Conservation (phyloP, 2,888 invertebrate species). For the Galerucella nymphaeae region DNA sequence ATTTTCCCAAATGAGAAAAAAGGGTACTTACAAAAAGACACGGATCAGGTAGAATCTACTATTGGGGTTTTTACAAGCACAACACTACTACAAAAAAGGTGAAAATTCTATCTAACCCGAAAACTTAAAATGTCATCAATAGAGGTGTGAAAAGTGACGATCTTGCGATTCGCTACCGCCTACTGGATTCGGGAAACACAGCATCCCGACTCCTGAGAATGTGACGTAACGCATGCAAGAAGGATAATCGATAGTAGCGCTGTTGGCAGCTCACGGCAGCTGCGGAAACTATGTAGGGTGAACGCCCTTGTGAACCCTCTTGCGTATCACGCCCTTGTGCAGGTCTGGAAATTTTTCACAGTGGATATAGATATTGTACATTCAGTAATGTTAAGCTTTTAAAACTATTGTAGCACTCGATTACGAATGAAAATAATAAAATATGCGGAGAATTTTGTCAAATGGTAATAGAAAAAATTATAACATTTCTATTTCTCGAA, state of each 20-base stretch:
- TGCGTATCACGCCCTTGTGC: slow-evolving; percentile 47
- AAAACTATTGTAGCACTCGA: background rate
- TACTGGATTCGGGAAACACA: slow-evolving; percentile 59
- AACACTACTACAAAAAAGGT: slow-evolving; percentile 38
- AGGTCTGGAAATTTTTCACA: slow-evolving; percentile 29
- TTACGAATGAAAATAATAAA: too few relatives aligned
- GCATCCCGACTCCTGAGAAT: slow-evolving; percentile 55
- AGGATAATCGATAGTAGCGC: slow-evolving; percentile 65
- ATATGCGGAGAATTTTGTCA: too few relatives aligned
- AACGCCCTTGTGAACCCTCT: slow-evolving; percentile 59
- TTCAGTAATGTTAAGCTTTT: background rate
- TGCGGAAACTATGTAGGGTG: slow-evolving; percentile 60
- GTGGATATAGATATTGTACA: background rate
- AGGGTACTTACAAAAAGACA: slow-evolving; percentile 43
- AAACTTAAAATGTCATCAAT: slow-evolving; percentile 33
- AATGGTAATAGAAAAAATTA: too few relatives aligned
- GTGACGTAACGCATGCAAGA: slow-evolving; percentile 62
- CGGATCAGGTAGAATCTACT: slow-evolving; percentile 35
- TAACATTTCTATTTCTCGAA: too few relatives aligned
- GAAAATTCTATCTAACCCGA: slow-evolving; percentile 43
- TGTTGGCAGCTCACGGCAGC: slow-evolving; percentile 58
- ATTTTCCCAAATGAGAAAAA: slow-evolving; percentile 24
- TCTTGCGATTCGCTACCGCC: slow-evolving; percentile 51
- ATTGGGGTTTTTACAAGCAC: slow-evolving; percentile 35
- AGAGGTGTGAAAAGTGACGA: slow-evolving; percentile 33